These are phyloP conservation scores for Zaprionus tsacasi DNA, from an alignment of 1,140 invertebrate genomes.

Conservation along the genomic window DNA sequence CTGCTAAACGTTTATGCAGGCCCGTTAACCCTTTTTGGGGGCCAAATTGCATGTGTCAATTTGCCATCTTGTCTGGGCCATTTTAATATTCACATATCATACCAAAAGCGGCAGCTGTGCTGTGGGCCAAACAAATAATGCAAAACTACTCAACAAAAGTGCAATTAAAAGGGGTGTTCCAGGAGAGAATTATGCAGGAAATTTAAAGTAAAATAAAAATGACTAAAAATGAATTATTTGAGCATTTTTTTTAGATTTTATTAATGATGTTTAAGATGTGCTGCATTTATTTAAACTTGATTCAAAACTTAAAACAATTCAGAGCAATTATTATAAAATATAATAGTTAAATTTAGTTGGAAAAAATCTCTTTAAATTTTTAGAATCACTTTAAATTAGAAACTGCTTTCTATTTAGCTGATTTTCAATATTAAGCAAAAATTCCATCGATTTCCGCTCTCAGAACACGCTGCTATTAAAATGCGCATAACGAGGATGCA, in stretches of 20 bases:
- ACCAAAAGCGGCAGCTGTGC: constrained; percentile 57
- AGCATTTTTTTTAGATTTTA: too few relatives aligned
- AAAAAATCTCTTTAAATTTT: too few relatives aligned
- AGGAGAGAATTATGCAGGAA: neutral
- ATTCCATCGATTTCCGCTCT: neutral
- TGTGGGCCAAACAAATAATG: constrained; percentile 37
- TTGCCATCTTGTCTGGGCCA: constrained; percentile 65
- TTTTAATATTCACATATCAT: constrained; percentile 66
- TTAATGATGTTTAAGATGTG: too few relatives aligned
- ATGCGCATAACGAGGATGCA: neutral
- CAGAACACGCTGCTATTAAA: neutral
- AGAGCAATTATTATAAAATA: too few relatives aligned
- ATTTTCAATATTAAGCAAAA: too few relatives aligned
- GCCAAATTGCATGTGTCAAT: constrained; percentile 78
- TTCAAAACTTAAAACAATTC: too few relatives aligned
- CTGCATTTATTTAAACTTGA: too few relatives aligned
- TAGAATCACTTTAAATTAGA: neutral
- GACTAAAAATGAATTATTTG: too few relatives aligned
- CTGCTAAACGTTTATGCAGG: constrained; percentile 3
- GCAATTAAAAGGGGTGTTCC: constrained; percentile 55
- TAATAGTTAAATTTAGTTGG: too few relatives aligned
- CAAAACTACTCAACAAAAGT: constrained; percentile 47
- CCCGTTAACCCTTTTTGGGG: constrained; percentile 44
- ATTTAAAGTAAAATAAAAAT: neutral
- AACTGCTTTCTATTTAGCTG: neutral